Evolutionary conservation across 2,888 invertebrate genomes (phyloP).

Genomic region (Metallyticus violacea): DNA sequence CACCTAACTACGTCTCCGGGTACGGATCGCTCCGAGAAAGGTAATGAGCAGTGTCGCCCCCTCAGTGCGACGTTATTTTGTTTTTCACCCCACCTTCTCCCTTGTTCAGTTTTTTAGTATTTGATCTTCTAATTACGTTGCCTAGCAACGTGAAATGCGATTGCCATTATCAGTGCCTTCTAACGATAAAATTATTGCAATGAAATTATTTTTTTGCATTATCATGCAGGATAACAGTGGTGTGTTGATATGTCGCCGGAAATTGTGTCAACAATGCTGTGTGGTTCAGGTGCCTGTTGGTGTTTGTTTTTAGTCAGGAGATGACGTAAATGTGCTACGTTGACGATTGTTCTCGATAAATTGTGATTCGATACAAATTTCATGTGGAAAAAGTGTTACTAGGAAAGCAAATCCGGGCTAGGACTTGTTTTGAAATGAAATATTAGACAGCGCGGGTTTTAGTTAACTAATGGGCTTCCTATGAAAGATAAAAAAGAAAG

Average conservation of each 20-base stretch:
- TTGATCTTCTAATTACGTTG: not conserved
- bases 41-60: not conserved
- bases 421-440: too few relatives aligned
- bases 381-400: too few relatives aligned
- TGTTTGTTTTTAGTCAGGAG: not conserved
- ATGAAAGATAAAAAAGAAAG: too few relatives aligned
- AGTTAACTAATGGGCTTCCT: too few relatives aligned
- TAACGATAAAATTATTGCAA: too few relatives aligned
- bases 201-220: too few relatives aligned
- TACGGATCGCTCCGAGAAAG: not conserved
- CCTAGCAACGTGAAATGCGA: not conserved
- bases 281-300: not conserved
- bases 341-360: not conserved
- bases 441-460: too few relatives aligned
- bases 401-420: too few relatives aligned
- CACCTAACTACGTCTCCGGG: conserved; percentile 13
- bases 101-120: too few relatives aligned
- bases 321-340: too few relatives aligned
- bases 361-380: not conserved
- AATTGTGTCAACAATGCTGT: not conserved
- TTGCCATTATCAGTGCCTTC: not conserved
- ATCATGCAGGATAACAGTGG: not conserved
- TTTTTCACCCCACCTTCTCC: not conserved
- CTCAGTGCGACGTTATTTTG: not conserved
- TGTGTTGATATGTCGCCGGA: not conserved